Conservation (phyloP, 2,797 vertebrate species). For the Ctenopoma multispine region DNA sequence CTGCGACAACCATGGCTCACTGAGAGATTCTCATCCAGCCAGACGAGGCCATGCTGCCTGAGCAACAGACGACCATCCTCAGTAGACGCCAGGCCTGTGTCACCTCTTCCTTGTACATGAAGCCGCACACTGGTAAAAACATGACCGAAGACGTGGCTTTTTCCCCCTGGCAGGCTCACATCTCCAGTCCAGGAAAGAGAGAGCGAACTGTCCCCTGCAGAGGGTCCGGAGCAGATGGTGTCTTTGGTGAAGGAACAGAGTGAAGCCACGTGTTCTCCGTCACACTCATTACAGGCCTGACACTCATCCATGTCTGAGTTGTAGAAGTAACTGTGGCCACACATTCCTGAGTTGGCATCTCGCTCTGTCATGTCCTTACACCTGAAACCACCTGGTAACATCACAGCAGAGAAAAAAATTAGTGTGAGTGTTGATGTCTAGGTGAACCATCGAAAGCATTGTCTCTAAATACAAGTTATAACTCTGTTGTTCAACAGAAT, state of each 20-base stretch:
- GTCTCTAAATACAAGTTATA: not conserved
- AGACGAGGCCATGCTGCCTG: slow-evolving; percentile 88
- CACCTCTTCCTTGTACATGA: slow-evolving; percentile 79
- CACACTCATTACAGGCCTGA: slow-evolving; percentile 88
- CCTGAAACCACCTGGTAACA: slow-evolving; percentile 88
- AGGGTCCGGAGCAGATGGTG: slow-evolving; percentile 82
- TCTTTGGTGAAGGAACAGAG: slow-evolving; percentile 87
- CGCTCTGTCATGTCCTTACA: slow-evolving; percentile 89
- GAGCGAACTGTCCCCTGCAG: slow-evolving; percentile 73
- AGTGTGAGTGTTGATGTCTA: not conserved
- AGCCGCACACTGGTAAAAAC: slow-evolving; percentile 84
- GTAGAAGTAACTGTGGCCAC: slow-evolving; percentile 88
- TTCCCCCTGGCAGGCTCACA: slow-evolving; percentile 70
- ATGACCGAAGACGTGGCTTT: slow-evolving; percentile 63
- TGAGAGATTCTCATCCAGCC: slow-evolving; percentile 89
- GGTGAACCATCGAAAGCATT: not conserved
- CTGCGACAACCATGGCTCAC: slow-evolving; percentile 89
- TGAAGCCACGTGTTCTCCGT: slow-evolving; percentile 77
- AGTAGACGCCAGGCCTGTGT: slow-evolving; percentile 68
- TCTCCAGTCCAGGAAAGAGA: slow-evolving; percentile 87
- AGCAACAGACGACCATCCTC: slow-evolving; percentile 82
- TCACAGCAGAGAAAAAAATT: not conserved
- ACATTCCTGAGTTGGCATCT: slow-evolving; percentile 85
- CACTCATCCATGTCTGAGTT: slow-evolving; percentile 89
- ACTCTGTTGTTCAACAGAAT: not conserved